A percentile compares a stretch with the other conserved stretches of the same genome.
phyloP scores from a whole-genome alignment of 2,113 vertebrate species.

The Lagenorhynchus albirostris region DNA sequence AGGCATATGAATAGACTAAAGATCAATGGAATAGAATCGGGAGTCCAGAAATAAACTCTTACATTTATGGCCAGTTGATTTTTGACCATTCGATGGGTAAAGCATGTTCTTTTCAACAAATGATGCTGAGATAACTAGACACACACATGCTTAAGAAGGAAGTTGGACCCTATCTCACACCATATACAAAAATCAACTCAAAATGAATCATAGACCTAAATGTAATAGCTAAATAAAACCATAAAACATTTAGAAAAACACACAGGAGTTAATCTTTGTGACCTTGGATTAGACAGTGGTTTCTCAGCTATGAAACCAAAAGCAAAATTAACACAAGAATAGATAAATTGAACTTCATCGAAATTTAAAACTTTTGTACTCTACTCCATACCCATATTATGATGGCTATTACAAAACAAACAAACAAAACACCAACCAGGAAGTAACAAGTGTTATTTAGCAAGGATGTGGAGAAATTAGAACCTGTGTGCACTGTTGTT shows the following conservation, averaged over 20 bases:
- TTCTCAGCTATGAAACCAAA: constrained; percentile 27
- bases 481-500: not conserved
- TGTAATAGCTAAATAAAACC: not conserved
- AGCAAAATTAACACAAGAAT: not conserved
- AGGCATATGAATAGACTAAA: not conserved
- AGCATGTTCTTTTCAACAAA: constrained; percentile 16
- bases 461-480: not conserved
- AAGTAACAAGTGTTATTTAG: not conserved
- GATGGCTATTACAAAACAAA: not conserved
- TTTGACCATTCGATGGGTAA: not conserved
- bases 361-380: constrained; percentile 31
- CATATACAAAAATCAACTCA: constrained; percentile 5
- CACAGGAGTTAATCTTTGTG: not conserved
- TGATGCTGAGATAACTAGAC: not conserved
- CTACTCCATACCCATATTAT: not conserved
- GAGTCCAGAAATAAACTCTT: not conserved
- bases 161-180: not conserved
- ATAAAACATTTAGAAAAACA: constrained; percentile 1
- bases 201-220: not conserved
- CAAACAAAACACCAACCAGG: not conserved
- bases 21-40: not conserved
- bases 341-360: not conserved
- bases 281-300: not conserved
- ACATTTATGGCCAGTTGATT: not conserved
- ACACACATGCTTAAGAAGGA: not conserved